A percentile compares a stretch with the other conserved stretches of the same genome.
Conservation (phyloP, 2,113 vertebrate species). For the Rhinopomastus cyanomelas region DNA sequence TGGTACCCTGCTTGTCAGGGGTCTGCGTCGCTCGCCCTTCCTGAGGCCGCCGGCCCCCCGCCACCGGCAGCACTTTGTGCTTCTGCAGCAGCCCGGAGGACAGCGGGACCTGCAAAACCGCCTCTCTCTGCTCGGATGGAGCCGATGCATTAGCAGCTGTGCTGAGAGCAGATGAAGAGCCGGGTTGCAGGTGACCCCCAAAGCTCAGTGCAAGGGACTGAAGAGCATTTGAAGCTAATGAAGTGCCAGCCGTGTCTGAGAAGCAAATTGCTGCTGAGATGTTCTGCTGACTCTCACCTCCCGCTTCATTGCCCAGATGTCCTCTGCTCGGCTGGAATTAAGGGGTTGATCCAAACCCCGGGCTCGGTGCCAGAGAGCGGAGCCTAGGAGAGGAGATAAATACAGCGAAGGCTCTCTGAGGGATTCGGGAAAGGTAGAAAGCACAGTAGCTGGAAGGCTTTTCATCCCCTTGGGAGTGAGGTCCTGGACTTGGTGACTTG, state of each 20-base stretch:
- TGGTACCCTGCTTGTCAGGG: conserved; percentile 13
- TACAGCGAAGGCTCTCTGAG: fast-evolving
- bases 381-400: not conserved
- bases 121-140: conserved; percentile 13
- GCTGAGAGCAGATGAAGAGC: not conserved
- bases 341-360: not conserved
- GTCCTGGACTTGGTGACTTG: not conserved
- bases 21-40: conserved; percentile 27
- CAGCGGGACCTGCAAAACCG: not conserved
- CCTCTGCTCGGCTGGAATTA: not conserved
- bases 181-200: not conserved
- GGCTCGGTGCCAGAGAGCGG: not conserved
- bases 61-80: not conserved
- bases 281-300: conserved; percentile 32
- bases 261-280: not conserved
- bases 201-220: not conserved
- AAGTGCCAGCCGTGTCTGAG: conserved; percentile 35
- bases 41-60: not conserved
- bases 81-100: not conserved
- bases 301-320: not conserved
- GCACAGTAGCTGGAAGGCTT: not conserved
- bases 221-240: conserved; percentile 39
- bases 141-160: not conserved
- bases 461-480: not conserved
- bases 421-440: not conserved